Evolutionary conservation across 2,888 invertebrate species (phyloP).

Genomic region (Nymphalis urticae): DNA sequence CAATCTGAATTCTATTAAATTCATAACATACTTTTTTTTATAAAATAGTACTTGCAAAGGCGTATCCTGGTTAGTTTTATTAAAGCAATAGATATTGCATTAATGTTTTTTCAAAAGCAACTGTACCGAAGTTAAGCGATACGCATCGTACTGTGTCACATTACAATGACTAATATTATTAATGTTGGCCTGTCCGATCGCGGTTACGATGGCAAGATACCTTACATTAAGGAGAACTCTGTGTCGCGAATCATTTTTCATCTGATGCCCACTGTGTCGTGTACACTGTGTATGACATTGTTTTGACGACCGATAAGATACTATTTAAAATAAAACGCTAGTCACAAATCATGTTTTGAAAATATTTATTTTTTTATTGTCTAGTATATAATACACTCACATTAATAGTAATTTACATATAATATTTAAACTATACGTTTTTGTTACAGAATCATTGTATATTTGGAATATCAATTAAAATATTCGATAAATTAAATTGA

Average conservation of each 20-base stretch:
- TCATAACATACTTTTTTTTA: too few relatives aligned
- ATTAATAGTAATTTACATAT: too few relatives aligned
- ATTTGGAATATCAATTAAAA: too few relatives aligned
- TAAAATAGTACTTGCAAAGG: too few relatives aligned
- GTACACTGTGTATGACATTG: conserved; percentile 55
- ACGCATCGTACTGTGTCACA: conserved; percentile 56
- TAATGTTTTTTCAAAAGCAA: conserved; percentile 23
- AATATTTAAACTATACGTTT: too few relatives aligned
- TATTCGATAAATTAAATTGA: too few relatives aligned
- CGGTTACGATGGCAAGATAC: conserved; percentile 61
- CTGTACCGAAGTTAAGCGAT: conserved; percentile 44
- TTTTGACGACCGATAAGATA: conserved; percentile 72
- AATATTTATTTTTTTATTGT: neutral
- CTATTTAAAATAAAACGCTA: conserved; percentile 51
- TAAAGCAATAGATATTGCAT: neutral
- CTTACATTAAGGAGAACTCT: conserved; percentile 74
- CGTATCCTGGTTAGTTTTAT: neutral
- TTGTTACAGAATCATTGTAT: too few relatives aligned
- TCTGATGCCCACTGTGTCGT: conserved; percentile 39
- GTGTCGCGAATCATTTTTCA: conserved; percentile 49
- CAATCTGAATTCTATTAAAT: too few relatives aligned
- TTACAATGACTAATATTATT: conserved; percentile 76
- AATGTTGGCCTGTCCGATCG: conserved; percentile 72
- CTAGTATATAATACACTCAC: too few relatives aligned
- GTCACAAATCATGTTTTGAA: conserved; percentile 18